A percentile compares a stretch with the other conserved stretches of the same genome.
phyloP scores from a whole-genome alignment of 2,797 vertebrate genomes.

The Pseudochirops cupreus region DNA sequence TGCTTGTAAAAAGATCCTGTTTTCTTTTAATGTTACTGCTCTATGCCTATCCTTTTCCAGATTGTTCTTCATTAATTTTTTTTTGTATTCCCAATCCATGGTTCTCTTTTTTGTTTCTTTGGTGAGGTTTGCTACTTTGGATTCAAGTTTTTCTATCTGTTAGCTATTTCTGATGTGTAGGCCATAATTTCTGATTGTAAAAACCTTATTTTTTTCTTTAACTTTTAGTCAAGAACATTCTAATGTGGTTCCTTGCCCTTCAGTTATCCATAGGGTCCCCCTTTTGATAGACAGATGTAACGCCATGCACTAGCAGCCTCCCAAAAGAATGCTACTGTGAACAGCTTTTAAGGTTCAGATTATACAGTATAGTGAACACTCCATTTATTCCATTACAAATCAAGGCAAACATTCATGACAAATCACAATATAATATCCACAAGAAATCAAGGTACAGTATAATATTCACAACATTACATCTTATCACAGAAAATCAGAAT shows the following conservation, averaged over 20 bases:
- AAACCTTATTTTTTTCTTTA: neutral
- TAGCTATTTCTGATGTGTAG: neutral
- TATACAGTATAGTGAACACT: too few relatives aligned
- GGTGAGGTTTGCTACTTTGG: neutral
- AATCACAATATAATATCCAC: too few relatives aligned
- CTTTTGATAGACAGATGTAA: too few relatives aligned
- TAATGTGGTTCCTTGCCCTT: neutral
- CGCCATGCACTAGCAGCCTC: too few relatives aligned
- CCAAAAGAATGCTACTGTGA: too few relatives aligned
- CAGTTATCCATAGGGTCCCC: neutral
- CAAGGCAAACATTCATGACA: too few relatives aligned
- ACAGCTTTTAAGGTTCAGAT: too few relatives aligned
- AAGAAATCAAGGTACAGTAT: too few relatives aligned
- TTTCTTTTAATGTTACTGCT: neutral
- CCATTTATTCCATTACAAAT: too few relatives aligned
- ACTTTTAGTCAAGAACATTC: neutral
- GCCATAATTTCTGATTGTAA: neutral
- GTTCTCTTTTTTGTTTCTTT: neutral
- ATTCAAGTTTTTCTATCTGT: neutral
- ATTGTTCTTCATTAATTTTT: neutral
- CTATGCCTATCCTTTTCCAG: neutral
- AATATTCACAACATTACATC: too few relatives aligned
- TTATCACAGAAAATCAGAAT: too few relatives aligned
- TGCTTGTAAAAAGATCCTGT: neutral
- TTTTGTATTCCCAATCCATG: neutral